A percentile compares a stretch with the other conserved stretches of the same genome.
Evolutionary conservation across 2,113 vertebrate species (phyloP).

Genomic region (Crotalus helleri): DNA sequence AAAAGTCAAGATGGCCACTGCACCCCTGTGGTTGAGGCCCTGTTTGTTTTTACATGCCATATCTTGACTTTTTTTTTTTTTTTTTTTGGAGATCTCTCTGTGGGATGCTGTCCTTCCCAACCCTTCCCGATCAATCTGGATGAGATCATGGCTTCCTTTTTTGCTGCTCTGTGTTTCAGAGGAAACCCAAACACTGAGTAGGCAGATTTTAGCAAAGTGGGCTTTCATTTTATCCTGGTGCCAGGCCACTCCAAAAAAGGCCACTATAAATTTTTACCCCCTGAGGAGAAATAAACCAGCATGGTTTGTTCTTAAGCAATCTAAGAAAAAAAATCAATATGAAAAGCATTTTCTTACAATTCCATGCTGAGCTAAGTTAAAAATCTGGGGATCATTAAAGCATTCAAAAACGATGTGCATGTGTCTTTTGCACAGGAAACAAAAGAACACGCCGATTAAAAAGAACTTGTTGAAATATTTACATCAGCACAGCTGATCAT

Average conservation of each 20-base stretch:
- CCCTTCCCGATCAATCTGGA: not conserved
- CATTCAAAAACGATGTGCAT: not conserved
- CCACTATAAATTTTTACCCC: not conserved
- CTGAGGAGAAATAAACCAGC: not conserved
- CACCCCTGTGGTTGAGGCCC: not conserved
- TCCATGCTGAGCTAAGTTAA: not conserved
- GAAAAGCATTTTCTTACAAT: not conserved
- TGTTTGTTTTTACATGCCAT: not conserved
- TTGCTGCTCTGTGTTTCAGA: not conserved
- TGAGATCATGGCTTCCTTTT: not conserved
- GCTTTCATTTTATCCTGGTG: not conserved
- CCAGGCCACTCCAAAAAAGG: not conserved
- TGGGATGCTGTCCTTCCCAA: not conserved
- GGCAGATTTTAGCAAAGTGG: not conserved
- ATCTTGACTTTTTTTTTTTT: not conserved
- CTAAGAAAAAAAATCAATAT: not conserved
- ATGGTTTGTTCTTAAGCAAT: not conserved
- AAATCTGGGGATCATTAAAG: slow-evolving; percentile 10
- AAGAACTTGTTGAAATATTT: not conserved
- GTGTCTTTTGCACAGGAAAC: not conserved
- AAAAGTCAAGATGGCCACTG: not conserved
- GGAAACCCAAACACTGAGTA: not conserved
- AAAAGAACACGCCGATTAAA: not conserved
- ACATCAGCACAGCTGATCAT: not conserved
- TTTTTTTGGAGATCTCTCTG: too few relatives aligned